Percentiles rank a stretch among this genome's conserved stretches.
Evolutionary conservation across 2,888 invertebrate species (phyloP).

Genomic region (Chrysotoxum bicinctum): DNA sequence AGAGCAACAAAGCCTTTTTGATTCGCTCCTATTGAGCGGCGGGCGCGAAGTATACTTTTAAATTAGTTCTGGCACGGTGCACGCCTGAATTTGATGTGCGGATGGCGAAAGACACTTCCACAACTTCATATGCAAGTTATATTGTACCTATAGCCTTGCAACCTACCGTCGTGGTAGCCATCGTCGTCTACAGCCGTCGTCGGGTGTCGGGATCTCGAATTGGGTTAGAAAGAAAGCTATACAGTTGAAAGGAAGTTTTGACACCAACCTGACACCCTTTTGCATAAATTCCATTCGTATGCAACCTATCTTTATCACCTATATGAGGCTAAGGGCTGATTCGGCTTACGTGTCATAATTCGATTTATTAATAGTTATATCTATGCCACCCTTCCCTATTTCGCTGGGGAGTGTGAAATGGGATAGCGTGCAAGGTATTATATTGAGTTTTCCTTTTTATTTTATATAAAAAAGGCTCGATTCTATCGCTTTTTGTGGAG

Average conservation of each 20-base stretch:
- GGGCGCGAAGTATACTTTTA: constrained; percentile 37
- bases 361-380: constrained; percentile 70
- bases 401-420: background rate
- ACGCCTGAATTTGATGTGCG: constrained; percentile 66
- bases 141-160: constrained; percentile 11
- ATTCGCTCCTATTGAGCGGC: background rate
- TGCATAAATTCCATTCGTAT: background rate
- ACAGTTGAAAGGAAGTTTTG: constrained; percentile 48
- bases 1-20: background rate
- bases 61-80: constrained; percentile 59
- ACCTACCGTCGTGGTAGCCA: background rate
- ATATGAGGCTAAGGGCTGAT: constrained; percentile 15
- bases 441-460: constrained; percentile 17
- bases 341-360: constrained; percentile 65
- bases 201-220: constrained; percentile 16
- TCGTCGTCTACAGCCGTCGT: background rate
- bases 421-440: constrained; percentile 50
- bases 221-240: constrained; percentile 47
- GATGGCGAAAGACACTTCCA: constrained; percentile 32
- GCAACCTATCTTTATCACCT: background rate
- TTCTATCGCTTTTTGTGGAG: constrained; percentile 17
- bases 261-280: constrained; percentile 63
- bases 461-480: constrained; percentile 3
- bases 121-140: constrained; percentile 26
- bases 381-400: constrained; percentile 16